Evolutionary conservation across 2,797 vertebrate genomes (phyloP).

Genomic region (Chaenodraco wilsoni): DNA sequence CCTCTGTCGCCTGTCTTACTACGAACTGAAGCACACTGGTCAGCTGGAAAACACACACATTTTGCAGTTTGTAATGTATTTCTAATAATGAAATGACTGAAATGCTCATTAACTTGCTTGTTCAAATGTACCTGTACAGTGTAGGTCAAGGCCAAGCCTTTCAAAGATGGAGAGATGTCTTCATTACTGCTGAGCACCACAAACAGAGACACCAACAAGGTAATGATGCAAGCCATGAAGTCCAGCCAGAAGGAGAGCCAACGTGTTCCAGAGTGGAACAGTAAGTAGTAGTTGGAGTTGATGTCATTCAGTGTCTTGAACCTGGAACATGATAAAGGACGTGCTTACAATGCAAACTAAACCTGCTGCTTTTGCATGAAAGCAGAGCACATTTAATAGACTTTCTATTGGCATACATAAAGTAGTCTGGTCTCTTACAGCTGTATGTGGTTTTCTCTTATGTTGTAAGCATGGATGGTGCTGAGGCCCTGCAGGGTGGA

Average conservation of each 20-base stretch:
- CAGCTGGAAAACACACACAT: constrained; percentile 66
- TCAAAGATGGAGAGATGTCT: constrained; percentile 74
- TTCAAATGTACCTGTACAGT: constrained; percentile 83
- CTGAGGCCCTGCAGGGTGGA: constrained; percentile 85
- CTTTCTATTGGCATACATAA: background rate
- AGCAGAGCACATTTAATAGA: background rate
- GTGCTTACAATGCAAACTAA: background rate
- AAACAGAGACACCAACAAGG: constrained; percentile 79
- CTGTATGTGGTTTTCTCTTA: constrained; percentile 71
- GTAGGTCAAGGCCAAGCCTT: constrained; percentile 86
- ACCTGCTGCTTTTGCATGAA: background rate
- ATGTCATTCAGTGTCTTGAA: constrained; percentile 83
- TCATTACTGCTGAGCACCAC: constrained; percentile 77
- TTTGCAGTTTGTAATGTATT: background rate
- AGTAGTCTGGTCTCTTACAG: constrained; percentile 63
- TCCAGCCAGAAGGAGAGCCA: constrained; percentile 87
- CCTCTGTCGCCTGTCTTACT: constrained; percentile 78
- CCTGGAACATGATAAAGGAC: constrained; percentile 63
- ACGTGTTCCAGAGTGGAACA: constrained; percentile 83
- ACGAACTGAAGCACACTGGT: constrained; percentile 83
- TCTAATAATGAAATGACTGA: background rate
- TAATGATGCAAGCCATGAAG: constrained; percentile 73
- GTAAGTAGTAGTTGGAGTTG: constrained; percentile 82
- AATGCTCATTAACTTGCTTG: background rate
- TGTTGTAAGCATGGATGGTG: constrained; percentile 85